Evolutionary conservation across 2,113 vertebrate species (phyloP), one percentile per base, ranked within the genome.

Genomic region (Tenebrosternarchus preto): DNA sequence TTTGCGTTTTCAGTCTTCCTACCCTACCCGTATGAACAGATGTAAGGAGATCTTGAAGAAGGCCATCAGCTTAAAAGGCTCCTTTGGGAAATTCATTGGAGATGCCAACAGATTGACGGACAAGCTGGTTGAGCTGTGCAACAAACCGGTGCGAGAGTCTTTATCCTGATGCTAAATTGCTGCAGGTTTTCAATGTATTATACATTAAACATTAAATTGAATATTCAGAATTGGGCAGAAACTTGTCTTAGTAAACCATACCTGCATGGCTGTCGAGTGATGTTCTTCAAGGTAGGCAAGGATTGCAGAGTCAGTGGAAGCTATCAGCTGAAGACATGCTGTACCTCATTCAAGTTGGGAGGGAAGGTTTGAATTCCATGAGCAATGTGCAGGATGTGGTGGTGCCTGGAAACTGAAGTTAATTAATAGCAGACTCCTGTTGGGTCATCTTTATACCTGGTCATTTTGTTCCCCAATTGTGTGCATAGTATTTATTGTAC

Each of bases 41-140:
- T 99, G 98, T 87, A 98, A 96, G 89, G 96, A 98, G 91, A 98
- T 99, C 76, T 89, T 98, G 20, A 95, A 95, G 83, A 98, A 95
- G 90, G 98, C 95, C 9, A 92, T 94, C 87, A 92, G 92, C 77
- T 94, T 98, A 89, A 95, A 99, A 86, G 90, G 88, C 5, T 93
- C 95, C 11, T 92, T 99, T 86, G 95, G 93, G 73, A 98, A 99
- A 86, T 99, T 99, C 87, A 93, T 99, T 24, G 94, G 94, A 79
- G 98, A 99, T 82, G 94, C 96, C 74, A 96, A 94, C 84, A 93
- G 93, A 73, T 92, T 99, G 71, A 97, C 96, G 0, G 97, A 99
- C 91, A 98, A 97, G 87, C 94, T 99, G 60, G 88, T 99, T 82
- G 96, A 99, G 87, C 94, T 99, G 11, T 97, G 96, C 91, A 99